Evolutionary conservation across 2,113 vertebrate species (phyloP).

Genomic region (Herpailurus yagouaroundi): DNA sequence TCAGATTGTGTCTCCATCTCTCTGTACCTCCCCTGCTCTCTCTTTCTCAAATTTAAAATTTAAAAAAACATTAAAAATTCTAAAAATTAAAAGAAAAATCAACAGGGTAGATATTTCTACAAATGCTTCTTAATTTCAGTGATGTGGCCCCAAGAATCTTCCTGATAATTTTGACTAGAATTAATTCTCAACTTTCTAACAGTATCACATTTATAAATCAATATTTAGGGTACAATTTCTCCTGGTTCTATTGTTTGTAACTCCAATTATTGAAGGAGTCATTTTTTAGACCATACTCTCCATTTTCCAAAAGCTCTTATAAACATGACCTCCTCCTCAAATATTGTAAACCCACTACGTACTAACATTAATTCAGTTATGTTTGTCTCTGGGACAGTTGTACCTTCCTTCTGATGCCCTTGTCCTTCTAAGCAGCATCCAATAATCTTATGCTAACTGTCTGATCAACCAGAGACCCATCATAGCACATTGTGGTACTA

Average conservation of each 20-base stretch:
- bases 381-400: neutral
- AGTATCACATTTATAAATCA: neutral
- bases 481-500: neutral
- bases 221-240: neutral
- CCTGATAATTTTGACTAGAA: neutral
- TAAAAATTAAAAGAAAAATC: neutral
- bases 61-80: too few species aligned
- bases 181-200: slow-evolving; percentile 2
- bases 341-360: neutral
- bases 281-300: neutral
- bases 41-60: too few species aligned
- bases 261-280: neutral
- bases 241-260: neutral
- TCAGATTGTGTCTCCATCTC: too few species aligned
- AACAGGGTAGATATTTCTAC: neutral
- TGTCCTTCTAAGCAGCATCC: neutral
- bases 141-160: neutral
- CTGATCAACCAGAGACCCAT: neutral
- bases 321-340: neutral
- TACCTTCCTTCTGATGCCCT: neutral
- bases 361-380: neutral
- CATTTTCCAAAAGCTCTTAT: neutral
- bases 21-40: too few species aligned
- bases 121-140: neutral
- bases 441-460: neutral